A percentile compares a stretch with the other conserved stretches of the same genome.
Evolutionary conservation across 2,113 vertebrate species (phyloP).

Genomic region (Noctilio leporinus): DNA sequence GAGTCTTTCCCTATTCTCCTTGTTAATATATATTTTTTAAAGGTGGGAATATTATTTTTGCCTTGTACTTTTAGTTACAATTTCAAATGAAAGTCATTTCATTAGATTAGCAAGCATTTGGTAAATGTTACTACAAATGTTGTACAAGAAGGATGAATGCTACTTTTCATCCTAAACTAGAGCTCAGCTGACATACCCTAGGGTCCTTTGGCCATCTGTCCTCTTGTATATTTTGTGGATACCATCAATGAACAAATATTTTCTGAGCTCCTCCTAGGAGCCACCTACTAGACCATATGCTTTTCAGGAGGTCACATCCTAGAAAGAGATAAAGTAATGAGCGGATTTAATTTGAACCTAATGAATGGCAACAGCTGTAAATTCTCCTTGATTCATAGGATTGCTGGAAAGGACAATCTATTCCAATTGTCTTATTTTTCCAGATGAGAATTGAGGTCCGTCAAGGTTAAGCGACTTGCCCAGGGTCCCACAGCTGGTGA

Average conservation of each 20-base stretch:
- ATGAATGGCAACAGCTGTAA: neutral
- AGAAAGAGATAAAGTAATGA: slow-evolving; percentile 2
- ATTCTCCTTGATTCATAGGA: slow-evolving; percentile 17
- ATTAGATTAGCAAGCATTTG: neutral
- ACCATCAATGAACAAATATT: neutral
- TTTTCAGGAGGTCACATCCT: neutral
- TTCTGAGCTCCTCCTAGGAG: neutral
- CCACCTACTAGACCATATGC: neutral
- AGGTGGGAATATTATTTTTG: neutral
- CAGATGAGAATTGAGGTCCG: neutral
- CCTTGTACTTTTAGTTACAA: neutral
- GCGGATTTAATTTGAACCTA: slow-evolving; percentile 2
- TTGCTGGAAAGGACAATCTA: neutral
- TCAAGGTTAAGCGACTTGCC: neutral
- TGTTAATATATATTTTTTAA: neutral
- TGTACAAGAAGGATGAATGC: neutral
- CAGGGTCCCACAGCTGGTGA: neutral
- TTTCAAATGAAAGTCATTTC: neutral
- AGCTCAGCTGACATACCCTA: neutral
- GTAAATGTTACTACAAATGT: neutral
- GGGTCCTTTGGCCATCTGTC: neutral
- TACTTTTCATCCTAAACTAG: neutral
- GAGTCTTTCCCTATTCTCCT: too few relatives aligned
- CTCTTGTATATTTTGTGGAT: neutral
- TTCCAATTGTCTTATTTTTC: neutral